phyloP scores from a whole-genome alignment of 1,140 invertebrate species.

The Papilio polytes region DNA sequence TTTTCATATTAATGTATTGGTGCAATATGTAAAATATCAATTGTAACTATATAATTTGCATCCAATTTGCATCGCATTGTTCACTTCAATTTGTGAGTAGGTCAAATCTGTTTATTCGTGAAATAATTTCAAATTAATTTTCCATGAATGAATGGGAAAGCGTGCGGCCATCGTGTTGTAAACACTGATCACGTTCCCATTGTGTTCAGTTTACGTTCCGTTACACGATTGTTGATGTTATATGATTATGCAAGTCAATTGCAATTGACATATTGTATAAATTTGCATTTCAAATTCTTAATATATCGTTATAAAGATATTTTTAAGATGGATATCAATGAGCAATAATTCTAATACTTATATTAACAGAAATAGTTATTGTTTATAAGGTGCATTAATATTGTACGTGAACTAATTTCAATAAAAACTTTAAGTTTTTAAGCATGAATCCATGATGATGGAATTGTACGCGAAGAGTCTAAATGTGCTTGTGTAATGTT shows the following conservation, averaged over 20 bases:
- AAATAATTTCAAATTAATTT: conserved; percentile 28
- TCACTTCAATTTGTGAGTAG: conserved; percentile 5
- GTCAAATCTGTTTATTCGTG: conserved; percentile 13
- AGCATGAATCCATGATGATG: too few relatives aligned
- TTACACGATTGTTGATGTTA: conserved; percentile 29
- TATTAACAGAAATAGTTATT: too few relatives aligned
- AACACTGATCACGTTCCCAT: conserved; percentile 31
- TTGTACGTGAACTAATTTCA: too few relatives aligned
- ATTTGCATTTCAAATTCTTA: background rate
- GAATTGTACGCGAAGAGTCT: too few relatives aligned
- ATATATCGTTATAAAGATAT: background rate
- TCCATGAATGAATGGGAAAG: conserved; percentile 25
- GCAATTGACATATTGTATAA: conserved; percentile 9
- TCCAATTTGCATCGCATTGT: conserved; percentile 7
- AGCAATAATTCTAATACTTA: too few relatives aligned
- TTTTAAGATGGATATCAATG: too few relatives aligned
- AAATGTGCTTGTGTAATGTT: too few relatives aligned
- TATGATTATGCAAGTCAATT: conserved; percentile 1
- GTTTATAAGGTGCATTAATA: too few relatives aligned
- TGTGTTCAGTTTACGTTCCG: conserved; percentile 30
- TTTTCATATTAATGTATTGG: background rate
- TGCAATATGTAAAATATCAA: conserved; percentile 9
- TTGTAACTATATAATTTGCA: background rate
- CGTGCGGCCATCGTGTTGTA: background rate
- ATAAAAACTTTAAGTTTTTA: too few relatives aligned